phyloP scores from a whole-genome alignment of 2,888 invertebrate species.

The Osmoderma eremita region DNA sequence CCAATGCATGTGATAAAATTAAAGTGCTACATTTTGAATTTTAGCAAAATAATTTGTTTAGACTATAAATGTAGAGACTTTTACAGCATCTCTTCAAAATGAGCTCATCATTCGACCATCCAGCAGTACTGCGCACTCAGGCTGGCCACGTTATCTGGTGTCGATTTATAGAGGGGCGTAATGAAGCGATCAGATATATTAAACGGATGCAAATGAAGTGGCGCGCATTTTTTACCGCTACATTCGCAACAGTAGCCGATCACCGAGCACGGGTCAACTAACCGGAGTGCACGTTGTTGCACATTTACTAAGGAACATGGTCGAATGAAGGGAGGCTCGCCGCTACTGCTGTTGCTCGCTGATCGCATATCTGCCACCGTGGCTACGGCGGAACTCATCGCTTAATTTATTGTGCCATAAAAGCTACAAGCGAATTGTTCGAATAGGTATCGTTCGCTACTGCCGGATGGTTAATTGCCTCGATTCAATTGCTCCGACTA shows the following conservation, averaged over 20 bases:
- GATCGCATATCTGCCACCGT: slow-evolving; percentile 24
- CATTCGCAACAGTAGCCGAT: slow-evolving; percentile 14
- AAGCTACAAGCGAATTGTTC: slow-evolving; percentile 30
- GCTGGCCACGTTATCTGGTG: slow-evolving; percentile 43
- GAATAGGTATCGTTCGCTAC: slow-evolving; percentile 21
- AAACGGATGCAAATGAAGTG: slow-evolving; percentile 49
- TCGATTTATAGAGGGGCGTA: slow-evolving; percentile 49
- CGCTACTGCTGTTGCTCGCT: not conserved
- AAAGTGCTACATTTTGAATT: too few relatives aligned
- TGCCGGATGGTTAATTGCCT: slow-evolving; percentile 12
- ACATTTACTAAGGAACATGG: slow-evolving; percentile 32
- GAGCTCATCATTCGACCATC: slow-evolving; percentile 49
- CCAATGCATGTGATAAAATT: too few relatives aligned
- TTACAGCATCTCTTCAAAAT: slow-evolving; percentile 41
- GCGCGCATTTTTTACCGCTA: slow-evolving; percentile 25
- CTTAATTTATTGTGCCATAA: slow-evolving; percentile 35
- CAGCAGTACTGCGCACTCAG: slow-evolving; percentile 43
- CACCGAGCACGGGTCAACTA: not conserved
- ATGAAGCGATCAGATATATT: slow-evolving; percentile 53
- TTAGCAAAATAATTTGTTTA: too few relatives aligned
- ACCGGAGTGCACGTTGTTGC: not conserved
- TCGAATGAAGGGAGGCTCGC: slow-evolving; percentile 24
- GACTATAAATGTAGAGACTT: too few relatives aligned
- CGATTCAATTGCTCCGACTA: slow-evolving; percentile 19
- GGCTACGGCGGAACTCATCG: slow-evolving; percentile 28